Evolutionary conservation across 2,113 vertebrate species (phyloP).

Genomic region (Lampris incognitus): DNA sequence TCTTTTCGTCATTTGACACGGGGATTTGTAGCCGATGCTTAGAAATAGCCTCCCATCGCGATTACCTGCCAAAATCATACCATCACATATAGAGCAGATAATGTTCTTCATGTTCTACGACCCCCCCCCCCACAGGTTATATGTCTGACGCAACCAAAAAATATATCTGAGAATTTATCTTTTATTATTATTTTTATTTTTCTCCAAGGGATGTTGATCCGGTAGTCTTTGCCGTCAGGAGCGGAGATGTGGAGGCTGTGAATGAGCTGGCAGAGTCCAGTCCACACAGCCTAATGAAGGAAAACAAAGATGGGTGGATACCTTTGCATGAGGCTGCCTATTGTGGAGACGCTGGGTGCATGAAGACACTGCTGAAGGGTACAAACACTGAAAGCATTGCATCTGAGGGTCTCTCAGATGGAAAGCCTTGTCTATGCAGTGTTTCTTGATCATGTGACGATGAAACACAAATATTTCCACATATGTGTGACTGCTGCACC

Average conservation of each 20-base stretch:
- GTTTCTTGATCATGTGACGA: not conserved
- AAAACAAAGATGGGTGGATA: constrained; percentile 91
- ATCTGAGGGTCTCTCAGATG: not conserved
- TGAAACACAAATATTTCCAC: not conserved
- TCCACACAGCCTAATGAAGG: constrained; percentile 83
- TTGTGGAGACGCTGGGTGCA: constrained; percentile 85
- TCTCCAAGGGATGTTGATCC: constrained; percentile 65
- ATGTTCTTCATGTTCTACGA: too few relatives aligned
- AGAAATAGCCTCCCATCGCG: too few relatives aligned
- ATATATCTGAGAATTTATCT: not conserved
- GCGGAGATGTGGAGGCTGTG: constrained; percentile 82
- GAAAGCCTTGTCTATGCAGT: not conserved
- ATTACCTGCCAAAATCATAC: too few relatives aligned
- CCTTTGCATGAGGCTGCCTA: constrained; percentile 92
- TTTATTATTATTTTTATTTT: not conserved
- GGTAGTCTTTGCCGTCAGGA: constrained; percentile 67
- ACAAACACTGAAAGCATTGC: constrained; percentile 42
- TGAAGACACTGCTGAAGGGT: constrained; percentile 88
- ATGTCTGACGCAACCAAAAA: too few relatives aligned
- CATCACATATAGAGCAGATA: too few relatives aligned
- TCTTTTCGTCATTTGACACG: constrained; percentile 68
- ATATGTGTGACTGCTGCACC: not conserved
- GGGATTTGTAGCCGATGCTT: too few relatives aligned
- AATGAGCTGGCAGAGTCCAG: constrained; percentile 82
- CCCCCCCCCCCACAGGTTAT: too few relatives aligned